Evolutionary conservation across 2,888 invertebrate genomes (phyloP), one percentile per base, ranked within the genome.

Genomic region (Erebia ligea): DNA sequence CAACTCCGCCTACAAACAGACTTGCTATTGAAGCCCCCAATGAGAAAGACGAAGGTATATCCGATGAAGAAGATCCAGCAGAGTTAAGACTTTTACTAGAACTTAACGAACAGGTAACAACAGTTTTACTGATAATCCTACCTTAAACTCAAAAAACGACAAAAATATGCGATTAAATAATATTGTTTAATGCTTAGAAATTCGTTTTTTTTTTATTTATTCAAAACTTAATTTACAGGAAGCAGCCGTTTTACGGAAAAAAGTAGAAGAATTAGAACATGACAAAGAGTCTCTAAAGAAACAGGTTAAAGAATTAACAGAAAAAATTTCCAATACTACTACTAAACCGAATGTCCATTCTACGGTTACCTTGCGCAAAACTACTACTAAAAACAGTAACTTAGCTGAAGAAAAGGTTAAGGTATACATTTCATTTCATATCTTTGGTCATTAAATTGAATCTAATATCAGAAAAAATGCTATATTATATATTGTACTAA

Each of bases 71-170:
- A 79, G 97, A 97, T 88, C 95, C 96, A 15, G 95, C 97, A 21
- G 98, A 98, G 86, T 89, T 98, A 71, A 95, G 97, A 81, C 94
- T 98, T 56, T 95, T 98, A 77, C 91, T 98, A 67, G 98, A 98
- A 87, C 94, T 98, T 63, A 97, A 97, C 83, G 98, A 98, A 88
- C 97, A 98, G 93, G 95, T 95, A 86, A 68, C 68, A 25, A 62
- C n/a, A n/a, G 10, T 25, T 9, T 54, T 9, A 19, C 1, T n/a
- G 2, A 19, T 54, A n/a, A n/a, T 11, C 0, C 17, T 6, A 52
- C 52, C 17, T 1, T 52, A 52, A n/a, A 9, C n/a, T n/a, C 2
- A 6, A 17, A 9, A 52, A 52, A n/a, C 8, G 17, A 8, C 9
- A 52, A 42, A 10, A 42, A 10, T 45, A 45, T 45, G 45, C 45